phyloP scores from a whole-genome alignment of 2,888 invertebrate species.

The Dyspetes luteomarginatus region DNA sequence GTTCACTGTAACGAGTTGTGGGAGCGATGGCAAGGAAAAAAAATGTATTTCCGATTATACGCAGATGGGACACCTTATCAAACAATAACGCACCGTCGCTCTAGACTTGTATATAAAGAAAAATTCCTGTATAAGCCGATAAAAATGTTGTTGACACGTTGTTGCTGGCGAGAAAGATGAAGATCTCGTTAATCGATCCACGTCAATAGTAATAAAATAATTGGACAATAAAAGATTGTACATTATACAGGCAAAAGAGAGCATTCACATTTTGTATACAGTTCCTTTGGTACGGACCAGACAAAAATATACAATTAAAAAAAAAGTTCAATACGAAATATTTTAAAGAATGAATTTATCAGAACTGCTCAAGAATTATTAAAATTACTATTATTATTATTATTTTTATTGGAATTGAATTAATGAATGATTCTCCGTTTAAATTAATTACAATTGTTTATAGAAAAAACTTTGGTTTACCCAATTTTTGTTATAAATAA shows the following conservation, averaged over 20 bases:
- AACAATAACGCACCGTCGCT: neutral
- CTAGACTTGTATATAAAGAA: neutral
- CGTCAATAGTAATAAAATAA: neutral
- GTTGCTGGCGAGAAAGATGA: no score
- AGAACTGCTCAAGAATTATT: neutral
- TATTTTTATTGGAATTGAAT: neutral
- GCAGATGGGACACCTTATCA: conserved; percentile 13
- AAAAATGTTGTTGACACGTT: conserved; percentile 11
- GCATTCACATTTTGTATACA: neutral
- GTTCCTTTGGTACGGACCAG: no score
- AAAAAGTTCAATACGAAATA: no score
- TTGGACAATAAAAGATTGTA: no score
- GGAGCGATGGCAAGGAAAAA: neutral
- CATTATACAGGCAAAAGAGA: no score
- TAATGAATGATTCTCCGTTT: neutral
- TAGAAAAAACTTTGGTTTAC: no score
- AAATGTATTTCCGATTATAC: conserved; percentile 21
- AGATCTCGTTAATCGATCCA: no score
- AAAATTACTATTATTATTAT: neutral
- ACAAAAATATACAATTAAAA: no score
- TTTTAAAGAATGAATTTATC: neutral
- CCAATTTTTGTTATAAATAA: no score
- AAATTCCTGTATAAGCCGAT: neutral
- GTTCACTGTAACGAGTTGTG: conserved; percentile 15
- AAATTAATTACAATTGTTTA: no score